Percentiles rank a stretch among this genome's conserved stretches.
Conservation (phyloP, 2,797 vertebrate species). For the Sciurus carolinensis region DNA sequence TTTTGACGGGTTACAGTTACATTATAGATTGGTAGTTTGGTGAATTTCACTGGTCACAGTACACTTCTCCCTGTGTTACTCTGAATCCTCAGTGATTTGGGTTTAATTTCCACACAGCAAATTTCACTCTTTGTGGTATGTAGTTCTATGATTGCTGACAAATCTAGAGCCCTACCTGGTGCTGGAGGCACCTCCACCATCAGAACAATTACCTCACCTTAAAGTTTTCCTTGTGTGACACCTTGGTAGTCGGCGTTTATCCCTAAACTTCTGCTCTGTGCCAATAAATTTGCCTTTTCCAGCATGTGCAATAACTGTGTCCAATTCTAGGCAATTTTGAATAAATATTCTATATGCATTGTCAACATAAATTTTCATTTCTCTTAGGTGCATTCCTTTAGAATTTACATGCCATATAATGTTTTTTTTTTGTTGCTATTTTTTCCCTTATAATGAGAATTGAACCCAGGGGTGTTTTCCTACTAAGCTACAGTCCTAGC, state of each 20-base stretch:
- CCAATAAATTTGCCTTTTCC: background rate
- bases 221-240: background rate
- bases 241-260: background rate
- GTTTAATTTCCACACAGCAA: too few relatives aligned
- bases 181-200: background rate
- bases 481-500: too few relatives aligned
- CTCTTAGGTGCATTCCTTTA: background rate
- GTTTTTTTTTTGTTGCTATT: background rate
- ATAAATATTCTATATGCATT: background rate
- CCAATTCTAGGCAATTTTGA: background rate
- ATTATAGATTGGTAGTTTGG: background rate
- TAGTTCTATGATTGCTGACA: background rate
- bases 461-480: too few relatives aligned
- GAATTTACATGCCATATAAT: too few relatives aligned
- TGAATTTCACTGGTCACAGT: background rate
- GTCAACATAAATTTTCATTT: background rate
- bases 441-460: too few relatives aligned
- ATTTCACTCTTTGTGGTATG: background rate
- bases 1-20: background rate
- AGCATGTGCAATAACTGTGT: background rate
- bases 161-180: background rate
- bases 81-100: background rate
- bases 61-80: background rate
- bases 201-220: background rate
- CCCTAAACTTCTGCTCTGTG: background rate